These are phyloP conservation scores for Centropus unirufus DNA, from an alignment of 2,113 vertebrate genomes.

Conservation along the genomic window DNA sequence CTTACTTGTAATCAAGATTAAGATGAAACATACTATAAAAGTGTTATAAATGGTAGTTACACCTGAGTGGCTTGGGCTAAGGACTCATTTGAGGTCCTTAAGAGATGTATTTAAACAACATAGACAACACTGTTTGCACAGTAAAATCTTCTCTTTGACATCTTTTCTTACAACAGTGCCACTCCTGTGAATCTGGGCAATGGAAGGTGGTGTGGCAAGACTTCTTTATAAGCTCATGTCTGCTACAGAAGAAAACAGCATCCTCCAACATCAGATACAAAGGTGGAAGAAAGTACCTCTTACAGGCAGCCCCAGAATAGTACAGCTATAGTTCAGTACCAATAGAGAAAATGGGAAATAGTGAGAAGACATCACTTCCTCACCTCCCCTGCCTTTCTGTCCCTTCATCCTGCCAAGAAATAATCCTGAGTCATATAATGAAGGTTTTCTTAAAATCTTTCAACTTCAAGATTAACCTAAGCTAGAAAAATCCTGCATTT, in stretches of 20 bases:
- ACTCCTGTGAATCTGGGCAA: background rate
- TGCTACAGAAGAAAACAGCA: background rate
- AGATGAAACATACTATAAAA: background rate
- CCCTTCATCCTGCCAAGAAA: background rate
- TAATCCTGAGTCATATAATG: background rate
- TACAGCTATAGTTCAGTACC: background rate
- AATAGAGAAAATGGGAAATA: background rate
- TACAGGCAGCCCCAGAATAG: background rate
- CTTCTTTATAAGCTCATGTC: rapidly evolving
- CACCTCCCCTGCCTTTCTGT: no score
- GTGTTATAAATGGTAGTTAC: background rate
- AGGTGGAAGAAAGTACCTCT: background rate
- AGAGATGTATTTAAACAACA: background rate
- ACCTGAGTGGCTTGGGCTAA: background rate
- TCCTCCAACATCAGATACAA: background rate
- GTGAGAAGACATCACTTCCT: background rate
- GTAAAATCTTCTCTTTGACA: background rate
- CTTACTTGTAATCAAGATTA: background rate
- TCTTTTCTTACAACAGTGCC: background rate
- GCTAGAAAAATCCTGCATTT: background rate
- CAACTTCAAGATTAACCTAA: background rate
- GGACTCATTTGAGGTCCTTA: background rate
- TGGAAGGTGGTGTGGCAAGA: rapidly evolving
- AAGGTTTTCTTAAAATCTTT: background rate
- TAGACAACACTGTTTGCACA: rapidly evolving